Evolutionary conservation across 2,797 vertebrate species (phyloP), one percentile per base, ranked within the genome.

Genomic region (Enteromius viviparus): DNA sequence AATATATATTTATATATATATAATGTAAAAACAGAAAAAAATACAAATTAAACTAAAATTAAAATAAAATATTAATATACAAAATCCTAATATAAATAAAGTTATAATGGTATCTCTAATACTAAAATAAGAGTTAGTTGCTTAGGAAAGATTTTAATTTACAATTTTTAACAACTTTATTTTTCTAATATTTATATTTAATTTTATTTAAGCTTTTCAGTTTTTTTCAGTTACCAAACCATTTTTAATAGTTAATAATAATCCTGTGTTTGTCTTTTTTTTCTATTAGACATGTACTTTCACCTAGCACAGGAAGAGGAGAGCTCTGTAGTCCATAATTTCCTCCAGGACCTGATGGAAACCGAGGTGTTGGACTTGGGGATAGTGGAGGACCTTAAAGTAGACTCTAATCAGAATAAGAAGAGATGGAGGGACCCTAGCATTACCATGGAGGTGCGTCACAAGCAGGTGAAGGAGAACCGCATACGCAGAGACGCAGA

Each of bases 381-480:
- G 70, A 91, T 92, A 87, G 79, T 90, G 49, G 89, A 96, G 90
- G 89, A 91, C 70, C 94, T 97, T 85, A 89, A 86, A 32, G 89
- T 94, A 83, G 94, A 96, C 87, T 87, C 90, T 34, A 89, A 92
- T 64, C 91, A 91, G 84, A 93, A 89, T 76, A 83, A 72, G 62
- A 87, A 77, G 40, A 89, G 83, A 93, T 89, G 88, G 80, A 91
- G 84, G 89, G 92, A 97, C 92, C 96, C 97, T 2, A 87, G 87
- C 17, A 68, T 98, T 90, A 95, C 93, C 86, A 99, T 99, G 96
- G 96, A 98, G 88, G 93, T 96, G 72, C 95, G 97, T 81, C 98
- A 98, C 90, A 92, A 95, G 87, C 96, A 97, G 96, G 97, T 98
- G 72, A 97, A 95, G 87, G 96, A 97, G 94, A 98, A 96, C 89